Percentiles rank a stretch among this genome's conserved stretches.
Conservation (phyloP, 2,888 invertebrate species). For the Meiosimyza decipiens region DNA sequence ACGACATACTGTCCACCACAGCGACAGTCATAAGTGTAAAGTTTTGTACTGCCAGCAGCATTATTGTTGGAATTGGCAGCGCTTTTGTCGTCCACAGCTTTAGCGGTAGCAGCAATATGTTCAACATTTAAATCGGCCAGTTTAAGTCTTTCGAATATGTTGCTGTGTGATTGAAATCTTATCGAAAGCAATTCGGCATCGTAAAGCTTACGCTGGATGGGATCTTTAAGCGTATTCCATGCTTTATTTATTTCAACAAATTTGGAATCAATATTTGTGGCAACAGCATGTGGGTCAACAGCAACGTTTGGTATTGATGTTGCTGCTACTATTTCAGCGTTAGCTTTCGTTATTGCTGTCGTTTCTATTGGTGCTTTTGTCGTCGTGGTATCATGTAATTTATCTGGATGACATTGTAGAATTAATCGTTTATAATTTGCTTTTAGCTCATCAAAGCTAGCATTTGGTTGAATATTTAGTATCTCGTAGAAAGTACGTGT, state of each 20-base stretch:
- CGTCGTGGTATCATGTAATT: conserved; percentile 52
- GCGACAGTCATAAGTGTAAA: conserved; percentile 72
- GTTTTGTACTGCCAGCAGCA: conserved; percentile 24
- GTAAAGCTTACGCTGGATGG: conserved; percentile 72
- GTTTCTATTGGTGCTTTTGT: conserved; percentile 36
- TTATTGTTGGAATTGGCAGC: conserved; percentile 56
- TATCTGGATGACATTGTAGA: conserved; percentile 66
- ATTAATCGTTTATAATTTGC: conserved; percentile 64
- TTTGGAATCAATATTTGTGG: conserved; percentile 39
- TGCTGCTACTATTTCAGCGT: conserved; percentile 38
- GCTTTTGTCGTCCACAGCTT: conserved; percentile 19
- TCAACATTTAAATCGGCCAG: conserved; percentile 67
- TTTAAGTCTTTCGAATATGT: conserved; percentile 69
- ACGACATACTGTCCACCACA: conserved; percentile 73
- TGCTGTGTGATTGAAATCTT: conserved; percentile 70
- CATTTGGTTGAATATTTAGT: conserved; percentile 53
- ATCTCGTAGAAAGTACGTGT: conserved; percentile 59
- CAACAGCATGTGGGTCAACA: conserved; percentile 24
- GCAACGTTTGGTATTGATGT: conserved; percentile 28
- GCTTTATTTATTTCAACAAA: conserved; percentile 75
- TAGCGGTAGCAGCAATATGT: conserved; percentile 8
- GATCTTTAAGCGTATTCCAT: conserved; percentile 77
- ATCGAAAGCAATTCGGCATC: conserved; percentile 73
- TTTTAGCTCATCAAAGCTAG: conserved; percentile 60
- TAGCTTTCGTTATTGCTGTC: conserved; percentile 27